phyloP scores from a whole-genome alignment of 2,888 invertebrate species.

The Acanthosepion pharaonis region DNA sequence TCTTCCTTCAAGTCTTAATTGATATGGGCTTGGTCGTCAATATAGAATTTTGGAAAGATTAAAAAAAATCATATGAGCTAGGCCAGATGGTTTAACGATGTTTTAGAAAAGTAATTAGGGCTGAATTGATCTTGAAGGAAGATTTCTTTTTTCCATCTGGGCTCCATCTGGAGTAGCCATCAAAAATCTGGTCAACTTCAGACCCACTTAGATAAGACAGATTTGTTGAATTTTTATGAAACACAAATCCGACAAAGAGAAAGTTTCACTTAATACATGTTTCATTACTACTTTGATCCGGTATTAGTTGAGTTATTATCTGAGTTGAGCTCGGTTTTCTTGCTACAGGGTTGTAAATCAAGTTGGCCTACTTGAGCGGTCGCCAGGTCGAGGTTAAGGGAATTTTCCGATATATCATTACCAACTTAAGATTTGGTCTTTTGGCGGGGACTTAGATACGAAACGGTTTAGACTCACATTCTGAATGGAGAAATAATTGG shows the following conservation, averaged over 20 bases:
- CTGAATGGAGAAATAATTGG: neutral
- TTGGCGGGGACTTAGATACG: too few relatives aligned
- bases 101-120: neutral
- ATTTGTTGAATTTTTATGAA: neutral
- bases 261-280: neutral
- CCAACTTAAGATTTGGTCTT: neutral
- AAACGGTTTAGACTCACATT: neutral
- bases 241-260: neutral
- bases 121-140: neutral
- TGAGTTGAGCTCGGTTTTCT: neutral
- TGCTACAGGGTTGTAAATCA: neutral
- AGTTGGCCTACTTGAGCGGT: neutral
- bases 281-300: neutral
- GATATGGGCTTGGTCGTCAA: neutral
- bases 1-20: neutral
- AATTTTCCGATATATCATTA: neutral
- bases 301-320: neutral
- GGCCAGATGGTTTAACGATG: conserved; percentile 15
- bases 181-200: neutral
- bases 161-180: neutral
- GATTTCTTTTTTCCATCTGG: neutral
- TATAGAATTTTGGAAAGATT: neutral
- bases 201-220: neutral
- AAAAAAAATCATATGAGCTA: neutral
- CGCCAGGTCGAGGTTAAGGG: neutral